A percentile compares a stretch with the other conserved stretches of the same genome.
Evolutionary conservation across 2,888 invertebrate genomes (phyloP).

Genomic region (Ormyrus pomaceus): DNA sequence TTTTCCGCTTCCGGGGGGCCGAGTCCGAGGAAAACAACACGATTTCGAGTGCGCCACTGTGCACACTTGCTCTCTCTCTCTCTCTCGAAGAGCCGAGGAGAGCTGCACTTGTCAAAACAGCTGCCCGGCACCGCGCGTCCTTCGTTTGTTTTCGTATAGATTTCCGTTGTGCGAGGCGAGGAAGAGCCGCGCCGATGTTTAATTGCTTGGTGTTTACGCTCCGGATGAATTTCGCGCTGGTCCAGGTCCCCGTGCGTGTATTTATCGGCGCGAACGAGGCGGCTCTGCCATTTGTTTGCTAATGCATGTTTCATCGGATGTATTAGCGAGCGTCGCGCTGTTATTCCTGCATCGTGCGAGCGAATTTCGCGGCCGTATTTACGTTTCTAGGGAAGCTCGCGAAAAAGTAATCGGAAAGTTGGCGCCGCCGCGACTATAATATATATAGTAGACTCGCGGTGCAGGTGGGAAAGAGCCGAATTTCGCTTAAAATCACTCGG

Average conservation of each 20-base stretch:
- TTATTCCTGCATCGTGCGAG: too few relatives aligned
- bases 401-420: too few relatives aligned
- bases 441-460: too few relatives aligned
- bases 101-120: constrained; percentile 53
- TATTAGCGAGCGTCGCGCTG: background rate
- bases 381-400: too few relatives aligned
- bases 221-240: constrained; percentile 22
- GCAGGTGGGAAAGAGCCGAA: too few relatives aligned
- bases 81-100: background rate
- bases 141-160: constrained; percentile 40
- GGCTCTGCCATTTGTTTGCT: constrained; percentile 30
- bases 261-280: background rate
- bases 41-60: constrained; percentile 40
- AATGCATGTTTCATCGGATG: constrained; percentile 48
- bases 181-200: background rate
- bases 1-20: constrained; percentile 25
- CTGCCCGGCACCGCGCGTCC: background rate
- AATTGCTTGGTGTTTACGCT: constrained; percentile 21
- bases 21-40: background rate
- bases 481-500: too few relatives aligned
- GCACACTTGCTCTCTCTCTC: background rate
- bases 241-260: background rate
- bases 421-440: too few relatives aligned
- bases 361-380: too few relatives aligned
- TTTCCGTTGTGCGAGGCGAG: background rate